Base-by-base conservation (phyloP, 2,113 vertebrate genomes). In the Puffinus mauretanicus region DNA sequence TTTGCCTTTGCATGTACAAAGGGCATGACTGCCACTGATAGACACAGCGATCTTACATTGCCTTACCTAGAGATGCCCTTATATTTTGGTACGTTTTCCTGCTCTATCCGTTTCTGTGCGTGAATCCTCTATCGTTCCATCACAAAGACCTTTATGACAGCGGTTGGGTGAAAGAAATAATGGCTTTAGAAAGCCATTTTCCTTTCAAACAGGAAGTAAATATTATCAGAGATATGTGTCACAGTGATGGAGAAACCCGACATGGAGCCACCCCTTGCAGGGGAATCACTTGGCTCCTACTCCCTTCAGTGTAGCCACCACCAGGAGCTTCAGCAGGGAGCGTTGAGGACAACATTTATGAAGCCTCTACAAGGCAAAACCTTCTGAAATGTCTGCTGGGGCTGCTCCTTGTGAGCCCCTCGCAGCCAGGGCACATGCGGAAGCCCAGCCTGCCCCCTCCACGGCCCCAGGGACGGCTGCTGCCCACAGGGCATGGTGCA, bases 81-180 rank as follows among this genome's bases (percentile, higher is more conserved):
- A n/a, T 24, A 26, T 94, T 93, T 88, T 46, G 38, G 70, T 80
- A 44, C 75, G 49, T 85, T 87, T 85, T 91, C 88, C 94, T 72
- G 26, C 66, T 83, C 27, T 86, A 67, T 78, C 60, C n/a, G 19
- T 80, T 96, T 97, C 70, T 97, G 85, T 75, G 79, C 94, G 82
- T 52, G 73, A 26, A 38, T 94, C 72, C 86, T 97, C 83, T 92
- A 91, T 93, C 92, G 77, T 95, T 98, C 93, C 91, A 96, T 96
- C 97, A 95, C 76, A 91, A 95, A 95, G 93, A 95, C 93, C 85
- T 97, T 97, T 96, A 89, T 96, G 97, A 97, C 93, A 98, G 92
- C 80, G 88, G 97, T 90, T 2, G 7, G 51, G 89, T 79, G 60
- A 91, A 94, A 94, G 66, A 71, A 80, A 90, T 82, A 94, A 97